These are phyloP conservation scores for Fistularia commersonii DNA, from an alignment of 2,797 vertebrate species.

Conservation along the genomic window DNA sequence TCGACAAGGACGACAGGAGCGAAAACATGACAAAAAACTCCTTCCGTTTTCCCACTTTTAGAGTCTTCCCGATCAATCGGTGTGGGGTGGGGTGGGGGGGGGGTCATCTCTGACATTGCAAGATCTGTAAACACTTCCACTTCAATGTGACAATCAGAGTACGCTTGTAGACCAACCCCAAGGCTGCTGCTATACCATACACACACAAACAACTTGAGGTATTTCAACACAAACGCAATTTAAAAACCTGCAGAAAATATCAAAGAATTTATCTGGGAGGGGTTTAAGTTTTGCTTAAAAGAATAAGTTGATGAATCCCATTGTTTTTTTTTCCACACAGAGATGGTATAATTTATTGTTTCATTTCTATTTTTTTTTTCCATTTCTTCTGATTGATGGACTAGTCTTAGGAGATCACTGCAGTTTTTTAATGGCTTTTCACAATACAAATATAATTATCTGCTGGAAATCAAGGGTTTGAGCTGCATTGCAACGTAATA, in stretches of 20 bases:
- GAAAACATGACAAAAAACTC: too few relatives aligned
- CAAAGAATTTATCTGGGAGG: conserved; percentile 42
- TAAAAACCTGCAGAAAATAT: conserved; percentile 28
- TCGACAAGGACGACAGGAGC: conserved; percentile 3
- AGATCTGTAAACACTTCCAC: too few relatives aligned
- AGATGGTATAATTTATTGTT: conserved; percentile 71
- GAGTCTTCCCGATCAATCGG: conserved; percentile 28
- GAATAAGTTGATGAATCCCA: neutral
- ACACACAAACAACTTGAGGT: too few relatives aligned
- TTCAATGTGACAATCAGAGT: conserved; percentile 54
- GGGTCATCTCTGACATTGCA: conserved; percentile 11
- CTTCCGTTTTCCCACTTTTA: conserved; percentile 1
- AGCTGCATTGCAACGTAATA: conserved; percentile 44
- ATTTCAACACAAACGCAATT: too few relatives aligned
- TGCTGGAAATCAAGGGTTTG: conserved; percentile 63
- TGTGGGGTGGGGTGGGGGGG: conserved; percentile 24
- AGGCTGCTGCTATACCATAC: conserved; percentile 19
- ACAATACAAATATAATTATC: conserved; percentile 44
- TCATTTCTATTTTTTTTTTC: conserved; percentile 52
- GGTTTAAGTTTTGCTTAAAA: conserved; percentile 17
- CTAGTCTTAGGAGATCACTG: conserved; percentile 68
- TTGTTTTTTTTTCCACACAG: conserved; percentile 1
- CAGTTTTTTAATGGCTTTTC: conserved; percentile 63
- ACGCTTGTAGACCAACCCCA: conserved; percentile 11
- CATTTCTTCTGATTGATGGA: conserved; percentile 57